Base-by-base conservation (phyloP, 2,797 vertebrate genomes). In the Halcyon badia region DNA sequence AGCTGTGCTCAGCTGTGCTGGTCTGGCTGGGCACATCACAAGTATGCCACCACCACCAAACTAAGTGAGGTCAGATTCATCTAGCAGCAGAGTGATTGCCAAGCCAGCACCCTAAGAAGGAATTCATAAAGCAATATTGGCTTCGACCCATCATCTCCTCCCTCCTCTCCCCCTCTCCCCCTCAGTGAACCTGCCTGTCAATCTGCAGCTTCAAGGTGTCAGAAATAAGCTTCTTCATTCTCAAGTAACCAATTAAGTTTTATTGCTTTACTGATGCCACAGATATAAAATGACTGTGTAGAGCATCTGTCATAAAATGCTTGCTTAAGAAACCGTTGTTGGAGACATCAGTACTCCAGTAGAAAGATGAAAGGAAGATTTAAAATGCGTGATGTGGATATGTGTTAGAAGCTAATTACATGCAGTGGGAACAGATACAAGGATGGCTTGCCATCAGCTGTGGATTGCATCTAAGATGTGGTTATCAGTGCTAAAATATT, bases 341-440 rank as follows among this genome's bases (percentile, higher is more conserved):
- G 87, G 91, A 97, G 94, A 94, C 80, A 89, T 88, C 92, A 91
- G 44, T 81, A 58, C 61, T 96, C 95, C 80, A 94, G 84, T 2
- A 86, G 66, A 73, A 97, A 97, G 97, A 97, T 97, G 96, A 97
- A 97, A 97, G 91, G 89, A 92, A 97, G 96, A 96, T 97, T 97
- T 97, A 97, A 97, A 97, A 97, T 14, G 21, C 79, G 6, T 79
- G 92, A 96, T 87, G 94, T 81, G 95, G 93, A 81, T 97, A 91
- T 84, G 89, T 96, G 96, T 97, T 83, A 81, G 88, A 90, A 97
- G 89, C 95, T 96, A 95, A 97, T 97, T 84, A 84, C 94, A 85
- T 88, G 82, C 90, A 72, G 76, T 73, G 69, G 85, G 95, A 97
- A 95, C 85, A 95, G 76, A 90, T 56, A 88, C 86, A 76, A 83